Percentiles rank a stretch among this genome's conserved stretches.
phyloP scores from a whole-genome alignment of 2,113 vertebrate species.

The Thunnus maccoyii region DNA sequence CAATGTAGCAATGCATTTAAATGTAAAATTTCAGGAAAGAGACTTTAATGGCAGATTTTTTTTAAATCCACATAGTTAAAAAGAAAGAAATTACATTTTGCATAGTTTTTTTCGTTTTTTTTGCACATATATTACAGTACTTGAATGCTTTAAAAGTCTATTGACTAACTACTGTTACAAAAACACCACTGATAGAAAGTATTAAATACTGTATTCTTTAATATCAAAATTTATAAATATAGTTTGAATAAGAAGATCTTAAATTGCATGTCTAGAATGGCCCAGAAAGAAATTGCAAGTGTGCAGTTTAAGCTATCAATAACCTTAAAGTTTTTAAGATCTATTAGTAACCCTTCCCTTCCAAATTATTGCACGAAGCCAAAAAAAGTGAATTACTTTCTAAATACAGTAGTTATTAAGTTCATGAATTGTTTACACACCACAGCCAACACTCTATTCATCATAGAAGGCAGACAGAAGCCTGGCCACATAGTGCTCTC shows the following conservation, averaged over 20 bases:
- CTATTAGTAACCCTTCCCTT: background rate
- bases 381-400: background rate
- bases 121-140: background rate
- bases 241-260: too few relatives aligned
- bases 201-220: too few relatives aligned
- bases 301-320: background rate
- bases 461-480: background rate
- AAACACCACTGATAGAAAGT: too few relatives aligned
- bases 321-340: background rate
- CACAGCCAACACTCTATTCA: constrained; percentile 6
- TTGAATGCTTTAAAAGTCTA: background rate
- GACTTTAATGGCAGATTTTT: background rate
- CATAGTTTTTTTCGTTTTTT: background rate
- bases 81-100: background rate
- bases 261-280: too few relatives aligned
- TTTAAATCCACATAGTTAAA: background rate
- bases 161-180: too few relatives aligned
- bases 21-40: background rate
- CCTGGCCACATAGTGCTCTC: constrained; percentile 2
- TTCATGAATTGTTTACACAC: background rate
- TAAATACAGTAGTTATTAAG: background rate
- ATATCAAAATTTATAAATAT: too few relatives aligned
- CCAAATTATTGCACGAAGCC: background rate
- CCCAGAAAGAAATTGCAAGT: background rate
- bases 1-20: background rate